Conservation (phyloP, 2,113 vertebrate genomes). For the Mustelus asterias region DNA sequence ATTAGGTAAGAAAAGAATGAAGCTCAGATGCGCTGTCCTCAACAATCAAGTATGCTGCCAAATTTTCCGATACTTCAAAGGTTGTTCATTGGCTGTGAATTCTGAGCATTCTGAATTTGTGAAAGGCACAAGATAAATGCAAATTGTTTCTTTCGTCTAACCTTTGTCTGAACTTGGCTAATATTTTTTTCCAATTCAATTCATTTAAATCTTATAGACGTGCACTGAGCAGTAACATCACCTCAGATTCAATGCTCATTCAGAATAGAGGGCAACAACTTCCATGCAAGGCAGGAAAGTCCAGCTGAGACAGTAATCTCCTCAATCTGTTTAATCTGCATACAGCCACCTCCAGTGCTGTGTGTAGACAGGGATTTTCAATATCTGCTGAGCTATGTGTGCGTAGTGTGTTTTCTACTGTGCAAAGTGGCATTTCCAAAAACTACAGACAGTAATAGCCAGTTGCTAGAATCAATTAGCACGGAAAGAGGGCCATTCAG, state of each 20-base stretch:
- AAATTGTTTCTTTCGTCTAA: neutral
- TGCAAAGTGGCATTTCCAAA: neutral
- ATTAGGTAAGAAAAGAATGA: neutral
- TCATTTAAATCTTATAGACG: neutral
- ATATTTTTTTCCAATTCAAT: neutral
- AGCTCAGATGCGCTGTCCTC: neutral
- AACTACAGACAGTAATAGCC: neutral
- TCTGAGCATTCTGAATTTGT: neutral
- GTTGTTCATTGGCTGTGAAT: neutral
- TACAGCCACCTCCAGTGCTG: neutral
- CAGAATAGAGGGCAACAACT: neutral
- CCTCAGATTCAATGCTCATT: neutral
- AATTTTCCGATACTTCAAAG: neutral
- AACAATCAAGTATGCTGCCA: neutral
- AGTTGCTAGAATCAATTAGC: neutral
- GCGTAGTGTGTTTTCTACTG: neutral
- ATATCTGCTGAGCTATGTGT: neutral
- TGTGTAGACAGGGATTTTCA: neutral
- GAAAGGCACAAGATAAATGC: neutral
- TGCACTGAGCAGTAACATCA: neutral
- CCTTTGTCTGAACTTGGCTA: neutral
- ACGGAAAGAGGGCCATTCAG: neutral
- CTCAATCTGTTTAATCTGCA: neutral
- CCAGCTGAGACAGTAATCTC: neutral
- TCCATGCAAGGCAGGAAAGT: neutral